Evolutionary conservation across 2,888 invertebrate genomes (phyloP).

Genomic region (Toxonevra muliebris): DNA sequence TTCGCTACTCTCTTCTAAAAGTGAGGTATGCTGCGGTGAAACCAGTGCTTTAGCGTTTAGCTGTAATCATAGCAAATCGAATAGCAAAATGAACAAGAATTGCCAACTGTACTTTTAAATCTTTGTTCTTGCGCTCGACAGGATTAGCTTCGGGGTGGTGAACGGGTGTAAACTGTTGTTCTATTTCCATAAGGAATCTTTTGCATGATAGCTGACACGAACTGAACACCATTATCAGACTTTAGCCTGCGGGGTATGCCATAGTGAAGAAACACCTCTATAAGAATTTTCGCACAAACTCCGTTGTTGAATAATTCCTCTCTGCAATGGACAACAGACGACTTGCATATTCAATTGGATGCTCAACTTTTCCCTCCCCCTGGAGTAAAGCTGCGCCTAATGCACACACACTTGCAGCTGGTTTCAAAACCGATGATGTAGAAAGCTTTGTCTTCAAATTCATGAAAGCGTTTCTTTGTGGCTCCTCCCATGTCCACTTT

Average conservation of each 20-base stretch:
- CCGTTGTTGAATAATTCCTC: slow-evolving; percentile 54
- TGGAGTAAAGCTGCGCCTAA: slow-evolving; percentile 36
- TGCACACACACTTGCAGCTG: not conserved
- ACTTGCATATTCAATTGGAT: slow-evolving; percentile 46
- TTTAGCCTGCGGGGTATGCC: slow-evolving; percentile 53
- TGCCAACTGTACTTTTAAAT: slow-evolving; percentile 15
- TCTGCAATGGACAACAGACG: slow-evolving; percentile 58
- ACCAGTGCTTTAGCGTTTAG: too few species aligned
- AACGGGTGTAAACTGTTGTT: slow-evolving; percentile 36
- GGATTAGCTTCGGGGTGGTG: slow-evolving; percentile 40
- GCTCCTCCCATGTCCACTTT: slow-evolving; percentile 19
- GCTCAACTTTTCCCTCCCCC: slow-evolving; percentile 40
- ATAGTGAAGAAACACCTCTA: slow-evolving; percentile 55
- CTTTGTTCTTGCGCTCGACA: slow-evolving; percentile 33
- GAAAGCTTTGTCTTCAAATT: slow-evolving; percentile 16
- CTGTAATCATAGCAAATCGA: too few species aligned
- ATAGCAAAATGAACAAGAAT: too few species aligned
- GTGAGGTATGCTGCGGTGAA: too few species aligned
- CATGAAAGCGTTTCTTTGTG: slow-evolving; percentile 14
- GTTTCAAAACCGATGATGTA: slow-evolving; percentile 20
- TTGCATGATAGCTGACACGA: slow-evolving; percentile 55
- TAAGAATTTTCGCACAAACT: slow-evolving; percentile 47
- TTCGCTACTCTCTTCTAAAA: too few species aligned
- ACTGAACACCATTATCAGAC: slow-evolving; percentile 57
- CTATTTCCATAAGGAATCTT: slow-evolving; percentile 39